Evolutionary conservation across 2,113 vertebrate genomes (phyloP).

Genomic region (Athene noctua): DNA sequence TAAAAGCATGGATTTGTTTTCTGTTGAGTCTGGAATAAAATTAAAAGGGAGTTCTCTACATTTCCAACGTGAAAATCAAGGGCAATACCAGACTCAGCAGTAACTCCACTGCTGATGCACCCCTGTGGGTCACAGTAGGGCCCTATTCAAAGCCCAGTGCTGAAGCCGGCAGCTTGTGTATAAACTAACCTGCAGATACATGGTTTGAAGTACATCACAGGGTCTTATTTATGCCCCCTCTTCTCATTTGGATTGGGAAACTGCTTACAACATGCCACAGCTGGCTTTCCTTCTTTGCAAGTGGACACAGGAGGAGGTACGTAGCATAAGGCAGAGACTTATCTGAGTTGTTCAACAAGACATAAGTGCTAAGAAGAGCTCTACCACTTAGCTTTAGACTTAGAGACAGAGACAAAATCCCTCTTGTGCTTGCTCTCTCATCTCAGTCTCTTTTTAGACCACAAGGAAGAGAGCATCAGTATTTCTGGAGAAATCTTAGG

Average conservation of each 20-base stretch:
- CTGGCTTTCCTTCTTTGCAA: neutral
- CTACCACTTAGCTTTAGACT: neutral
- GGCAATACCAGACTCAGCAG: neutral
- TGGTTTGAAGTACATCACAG: neutral
- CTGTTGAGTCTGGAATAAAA: neutral
- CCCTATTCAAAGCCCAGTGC: rapidly evolving
- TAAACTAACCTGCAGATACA: neutral
- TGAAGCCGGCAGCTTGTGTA: neutral
- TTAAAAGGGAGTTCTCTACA: neutral
- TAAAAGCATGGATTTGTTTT: neutral
- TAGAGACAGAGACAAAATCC: neutral
- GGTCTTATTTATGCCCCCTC: neutral
- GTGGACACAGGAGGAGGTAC: neutral
- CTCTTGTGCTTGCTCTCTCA: neutral
- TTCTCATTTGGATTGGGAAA: neutral
- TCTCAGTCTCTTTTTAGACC: neutral
- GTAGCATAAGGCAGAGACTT: neutral
- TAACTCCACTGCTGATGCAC: neutral
- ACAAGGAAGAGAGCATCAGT: neutral
- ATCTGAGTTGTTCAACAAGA: neutral
- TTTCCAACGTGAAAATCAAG: neutral
- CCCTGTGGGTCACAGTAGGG: no score
- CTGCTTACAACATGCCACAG: neutral
- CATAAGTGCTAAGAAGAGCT: neutral
- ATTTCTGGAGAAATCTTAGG: neutral